phyloP scores from a whole-genome alignment of 2,113 vertebrate genomes.

The Siniperca chuatsi region DNA sequence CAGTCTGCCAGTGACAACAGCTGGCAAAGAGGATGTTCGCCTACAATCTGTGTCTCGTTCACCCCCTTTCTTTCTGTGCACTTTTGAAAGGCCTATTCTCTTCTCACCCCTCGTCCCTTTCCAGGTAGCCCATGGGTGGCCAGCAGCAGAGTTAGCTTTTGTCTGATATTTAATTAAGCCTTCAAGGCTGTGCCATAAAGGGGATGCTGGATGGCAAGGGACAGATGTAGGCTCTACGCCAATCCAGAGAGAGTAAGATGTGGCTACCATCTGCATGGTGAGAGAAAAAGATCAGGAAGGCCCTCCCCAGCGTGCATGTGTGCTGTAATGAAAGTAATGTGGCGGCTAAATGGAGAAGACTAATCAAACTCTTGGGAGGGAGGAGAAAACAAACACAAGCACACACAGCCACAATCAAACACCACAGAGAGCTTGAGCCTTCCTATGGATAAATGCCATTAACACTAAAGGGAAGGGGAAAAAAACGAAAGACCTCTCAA shows the following conservation, averaged over 20 bases:
- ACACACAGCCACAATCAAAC: slow-evolving; percentile 30
- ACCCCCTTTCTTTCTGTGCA: slow-evolving; percentile 30
- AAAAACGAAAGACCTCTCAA: slow-evolving; percentile 1
- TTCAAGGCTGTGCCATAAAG: slow-evolving; percentile 63
- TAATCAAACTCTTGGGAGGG: slow-evolving; percentile 72
- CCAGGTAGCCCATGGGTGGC: slow-evolving; percentile 59
- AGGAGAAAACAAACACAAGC: slow-evolving; percentile 43
- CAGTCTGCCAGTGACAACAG: slow-evolving; percentile 79
- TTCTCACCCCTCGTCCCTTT: slow-evolving; percentile 1
- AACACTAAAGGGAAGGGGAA: not conserved
- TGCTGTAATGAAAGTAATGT: slow-evolving; percentile 69
- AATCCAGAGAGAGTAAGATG: slow-evolving; percentile 56
- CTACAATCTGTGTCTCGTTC: slow-evolving; percentile 48
- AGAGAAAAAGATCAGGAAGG: slow-evolving; percentile 54
- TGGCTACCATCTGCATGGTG: slow-evolving; percentile 61
- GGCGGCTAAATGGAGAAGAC: slow-evolving; percentile 56
- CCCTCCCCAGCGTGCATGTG: slow-evolving; percentile 43
- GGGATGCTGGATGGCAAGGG: slow-evolving; percentile 58
- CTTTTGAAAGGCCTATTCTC: slow-evolving; percentile 36
- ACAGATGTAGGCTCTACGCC: slow-evolving; percentile 63
- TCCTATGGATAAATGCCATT: slow-evolving; percentile 41
- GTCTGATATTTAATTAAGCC: slow-evolving; percentile 81
- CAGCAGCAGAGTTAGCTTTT: slow-evolving; percentile 64
- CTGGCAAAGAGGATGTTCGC: slow-evolving; percentile 64
- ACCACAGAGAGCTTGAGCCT: slow-evolving; percentile 5